Evolutionary conservation across 1,140 invertebrate species (phyloP).

Genomic region (Aphidius ervi): DNA sequence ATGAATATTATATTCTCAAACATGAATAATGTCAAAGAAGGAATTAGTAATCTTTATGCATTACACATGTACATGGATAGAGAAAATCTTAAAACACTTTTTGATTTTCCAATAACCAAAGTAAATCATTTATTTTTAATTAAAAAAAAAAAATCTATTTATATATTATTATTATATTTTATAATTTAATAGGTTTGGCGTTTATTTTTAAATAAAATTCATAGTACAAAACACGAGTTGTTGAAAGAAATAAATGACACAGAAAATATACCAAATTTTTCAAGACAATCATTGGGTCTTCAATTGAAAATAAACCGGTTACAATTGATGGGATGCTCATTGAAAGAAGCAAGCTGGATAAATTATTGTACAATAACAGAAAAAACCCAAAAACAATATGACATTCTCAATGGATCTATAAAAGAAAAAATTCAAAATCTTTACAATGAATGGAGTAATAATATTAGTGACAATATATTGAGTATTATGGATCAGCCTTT

Average conservation of each 20-base stretch:
- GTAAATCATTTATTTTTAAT: constrained; percentile 34
- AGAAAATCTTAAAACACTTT: constrained; percentile 60
- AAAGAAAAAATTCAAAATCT: constrained; percentile 62
- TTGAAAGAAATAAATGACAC: constrained; percentile 61
- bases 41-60: constrained; percentile 60
- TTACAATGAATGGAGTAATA: constrained; percentile 61
- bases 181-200: constrained; percentile 60
- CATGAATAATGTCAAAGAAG: constrained; percentile 68
- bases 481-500: constrained; percentile 66
- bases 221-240: constrained; percentile 67
- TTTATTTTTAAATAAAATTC: constrained; percentile 74
- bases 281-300: constrained; percentile 66
- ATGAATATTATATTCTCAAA: constrained; percentile 63
- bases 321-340: constrained; percentile 57
- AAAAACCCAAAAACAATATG: constrained; percentile 65
- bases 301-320: constrained; percentile 61
- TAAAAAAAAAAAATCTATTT: not conserved
- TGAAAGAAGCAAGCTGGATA: constrained; percentile 69
- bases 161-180: not conserved
- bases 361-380: constrained; percentile 64
- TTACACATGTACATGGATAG: constrained; percentile 67
- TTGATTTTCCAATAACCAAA: constrained; percentile 58
- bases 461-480: constrained; percentile 58
- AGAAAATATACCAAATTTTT: constrained; percentile 63
- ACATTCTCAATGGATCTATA: constrained; percentile 61